Percentiles rank a stretch among this genome's conserved stretches.
Conservation (phyloP, 2,797 vertebrate species). For the Parambassis ranga region DNA sequence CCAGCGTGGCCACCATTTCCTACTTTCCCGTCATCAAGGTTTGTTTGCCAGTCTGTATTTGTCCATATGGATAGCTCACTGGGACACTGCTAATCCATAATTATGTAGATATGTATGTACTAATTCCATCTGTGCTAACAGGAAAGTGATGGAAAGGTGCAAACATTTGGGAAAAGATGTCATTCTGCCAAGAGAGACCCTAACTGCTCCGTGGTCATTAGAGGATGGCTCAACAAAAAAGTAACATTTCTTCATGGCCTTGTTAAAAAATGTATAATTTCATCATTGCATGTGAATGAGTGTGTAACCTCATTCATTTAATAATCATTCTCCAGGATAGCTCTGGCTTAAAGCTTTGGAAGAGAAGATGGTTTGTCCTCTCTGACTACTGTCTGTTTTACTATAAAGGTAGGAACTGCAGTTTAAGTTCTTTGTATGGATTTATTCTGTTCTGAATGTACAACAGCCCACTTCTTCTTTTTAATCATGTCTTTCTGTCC, state of each 20-base stretch:
- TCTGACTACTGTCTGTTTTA: conserved; percentile 92
- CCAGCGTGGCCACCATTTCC: conserved; percentile 86
- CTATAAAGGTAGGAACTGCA: conserved; percentile 86
- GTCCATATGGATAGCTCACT: neutral
- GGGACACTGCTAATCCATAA: neutral
- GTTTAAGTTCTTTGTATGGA: neutral
- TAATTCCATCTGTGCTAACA: conserved; percentile 1
- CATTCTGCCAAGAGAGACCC: conserved; percentile 87
- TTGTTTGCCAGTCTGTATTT: conserved; percentile 6
- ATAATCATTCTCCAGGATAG: conserved; percentile 85
- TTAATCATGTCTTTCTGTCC: neutral
- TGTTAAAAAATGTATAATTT: neutral
- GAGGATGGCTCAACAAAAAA: conserved; percentile 93
- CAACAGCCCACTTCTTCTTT: neutral
- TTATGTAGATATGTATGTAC: neutral
- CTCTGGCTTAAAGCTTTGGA: conserved; percentile 89
- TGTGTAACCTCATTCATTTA: conserved; percentile 4
- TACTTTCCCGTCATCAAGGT: conserved; percentile 81
- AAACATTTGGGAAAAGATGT: conserved; percentile 88
- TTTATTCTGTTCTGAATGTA: neutral
- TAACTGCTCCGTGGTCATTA: conserved; percentile 87
- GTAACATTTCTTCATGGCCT: conserved; percentile 53
- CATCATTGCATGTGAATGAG: neutral
- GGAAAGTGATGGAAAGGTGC: conserved; percentile 78
- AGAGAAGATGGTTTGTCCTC: conserved; percentile 92